A percentile compares a stretch with the other conserved stretches of the same genome.
Evolutionary conservation across 2,113 vertebrate genomes (phyloP).

Genomic region (Onychostruthus taczanowskii): DNA sequence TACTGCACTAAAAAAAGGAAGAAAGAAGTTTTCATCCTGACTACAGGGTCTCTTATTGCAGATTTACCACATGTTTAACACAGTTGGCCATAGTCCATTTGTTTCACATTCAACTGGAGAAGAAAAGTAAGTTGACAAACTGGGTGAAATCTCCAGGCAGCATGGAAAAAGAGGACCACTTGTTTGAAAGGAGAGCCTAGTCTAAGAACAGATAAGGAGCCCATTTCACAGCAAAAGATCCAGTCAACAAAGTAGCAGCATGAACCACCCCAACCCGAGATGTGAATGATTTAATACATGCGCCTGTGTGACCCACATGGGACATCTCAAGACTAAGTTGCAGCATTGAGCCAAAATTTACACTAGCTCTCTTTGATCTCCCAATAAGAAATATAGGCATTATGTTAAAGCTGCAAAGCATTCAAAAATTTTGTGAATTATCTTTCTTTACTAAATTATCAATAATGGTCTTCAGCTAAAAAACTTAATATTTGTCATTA

Average conservation of each 20-base stretch:
- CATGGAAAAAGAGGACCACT: not conserved
- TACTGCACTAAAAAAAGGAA: not conserved
- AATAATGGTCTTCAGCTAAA: not conserved
- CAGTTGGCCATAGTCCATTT: not conserved
- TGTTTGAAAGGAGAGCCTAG: not conserved
- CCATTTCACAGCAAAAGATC: not conserved
- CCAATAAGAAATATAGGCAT: not conserved
- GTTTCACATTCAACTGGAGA: not conserved
- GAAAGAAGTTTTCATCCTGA: not conserved
- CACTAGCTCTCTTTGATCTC: not conserved
- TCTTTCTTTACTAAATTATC: not conserved
- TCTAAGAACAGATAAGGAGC: not conserved
- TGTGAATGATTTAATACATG: fast-evolving
- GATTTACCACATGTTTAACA: not conserved
- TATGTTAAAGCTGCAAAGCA: not conserved
- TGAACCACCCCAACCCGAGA: not conserved
- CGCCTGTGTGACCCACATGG: not conserved
- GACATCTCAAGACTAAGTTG: not conserved
- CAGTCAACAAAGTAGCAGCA: not conserved
- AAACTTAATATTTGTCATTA: not conserved
- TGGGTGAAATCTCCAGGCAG: not conserved
- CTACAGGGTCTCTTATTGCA: not conserved
- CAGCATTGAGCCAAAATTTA: not conserved
- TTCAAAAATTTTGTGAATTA: not conserved
- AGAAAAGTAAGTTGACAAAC: not conserved